Evolutionary conservation across 2,888 invertebrate genomes (phyloP).

Genomic region (Encarsia formosa): DNA sequence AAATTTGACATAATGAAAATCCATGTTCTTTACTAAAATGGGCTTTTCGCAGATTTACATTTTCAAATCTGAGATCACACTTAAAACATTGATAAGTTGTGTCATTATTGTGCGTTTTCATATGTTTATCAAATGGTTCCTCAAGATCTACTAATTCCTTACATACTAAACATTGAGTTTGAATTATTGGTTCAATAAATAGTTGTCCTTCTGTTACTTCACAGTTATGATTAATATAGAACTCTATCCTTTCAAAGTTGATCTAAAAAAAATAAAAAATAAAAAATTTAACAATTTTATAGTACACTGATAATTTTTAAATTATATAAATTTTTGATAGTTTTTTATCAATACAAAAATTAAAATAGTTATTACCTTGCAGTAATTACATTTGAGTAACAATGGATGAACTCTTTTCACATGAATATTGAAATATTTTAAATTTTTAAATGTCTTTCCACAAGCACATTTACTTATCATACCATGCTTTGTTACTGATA

Average conservation of each 20-base stretch:
- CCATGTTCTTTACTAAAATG: constrained; percentile 33
- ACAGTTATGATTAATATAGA: constrained; percentile 35
- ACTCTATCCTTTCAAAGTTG: constrained; percentile 25
- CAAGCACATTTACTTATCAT: constrained; percentile 31
- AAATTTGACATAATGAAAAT: constrained; percentile 29
- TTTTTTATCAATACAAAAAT: no score
- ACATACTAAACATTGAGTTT: constrained; percentile 31
- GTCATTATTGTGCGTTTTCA: constrained; percentile 30
- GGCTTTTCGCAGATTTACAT: constrained; percentile 20
- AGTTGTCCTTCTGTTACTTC: constrained; percentile 13
- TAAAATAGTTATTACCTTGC: no score
- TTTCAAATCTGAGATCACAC: constrained; percentile 34
- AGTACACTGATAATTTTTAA: no score
- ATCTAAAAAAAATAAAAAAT: no score
- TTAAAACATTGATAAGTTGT: constrained; percentile 34
- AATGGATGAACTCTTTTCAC: constrained; percentile 26
- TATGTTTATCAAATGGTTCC: constrained; percentile 36
- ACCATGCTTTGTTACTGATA: constrained; percentile 21
- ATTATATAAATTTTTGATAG: no score
- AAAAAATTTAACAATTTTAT: no score
- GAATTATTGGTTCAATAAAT: constrained; percentile 25
- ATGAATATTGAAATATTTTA: constrained; percentile 30
- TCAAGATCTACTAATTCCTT: constrained; percentile 16
- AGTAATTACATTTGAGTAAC: constrained; percentile 35
- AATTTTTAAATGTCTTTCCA: constrained; percentile 31